A percentile compares a stretch with the other conserved stretches of the same genome.
phyloP scores from a whole-genome alignment of 1,140 invertebrate genomes.

The Drosophila subpulchrella region DNA sequence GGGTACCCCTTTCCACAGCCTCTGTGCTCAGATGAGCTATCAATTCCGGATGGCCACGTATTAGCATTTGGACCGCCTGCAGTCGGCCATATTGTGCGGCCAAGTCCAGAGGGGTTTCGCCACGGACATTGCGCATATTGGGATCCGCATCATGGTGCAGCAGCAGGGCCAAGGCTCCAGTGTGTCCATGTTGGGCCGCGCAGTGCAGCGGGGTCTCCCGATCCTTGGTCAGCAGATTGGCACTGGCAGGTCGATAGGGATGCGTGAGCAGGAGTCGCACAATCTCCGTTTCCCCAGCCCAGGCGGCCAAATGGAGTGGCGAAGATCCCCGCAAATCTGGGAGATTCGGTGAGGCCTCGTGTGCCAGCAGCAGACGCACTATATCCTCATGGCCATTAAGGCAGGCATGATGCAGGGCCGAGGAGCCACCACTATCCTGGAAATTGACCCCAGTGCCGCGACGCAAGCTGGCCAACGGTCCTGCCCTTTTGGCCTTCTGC shows the following conservation, averaged over 20 bases:
- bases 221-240: slow-evolving; percentile 95
- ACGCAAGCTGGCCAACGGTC: slow-evolving; percentile 95
- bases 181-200: slow-evolving; percentile 97
- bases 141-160: slow-evolving; percentile 95
- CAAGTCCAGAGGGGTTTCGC: slow-evolving; percentile 96
- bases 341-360: slow-evolving; percentile 95
- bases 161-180: slow-evolving; percentile 93
- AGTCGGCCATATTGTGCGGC: slow-evolving; percentile 95
- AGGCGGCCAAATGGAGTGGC: slow-evolving; percentile 94
- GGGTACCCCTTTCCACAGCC: slow-evolving; percentile 52
- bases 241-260: slow-evolving; percentile 90
- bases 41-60: slow-evolving; percentile 92
- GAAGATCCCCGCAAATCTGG: slow-evolving; percentile 93
- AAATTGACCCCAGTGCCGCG: slow-evolving; percentile 95
- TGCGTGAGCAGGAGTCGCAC: slow-evolving; percentile 91
- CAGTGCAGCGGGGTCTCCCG: slow-evolving; percentile 97
- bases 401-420: slow-evolving; percentile 96
- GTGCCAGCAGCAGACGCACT: slow-evolving; percentile 92
- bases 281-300: slow-evolving; percentile 94
- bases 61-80: slow-evolving; percentile 94
- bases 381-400: slow-evolving; percentile 98
- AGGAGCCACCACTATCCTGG: slow-evolving; percentile 97
- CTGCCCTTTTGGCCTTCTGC: slow-evolving; percentile 95
- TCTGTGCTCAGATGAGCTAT: slow-evolving; percentile 88
- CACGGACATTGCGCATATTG: slow-evolving; percentile 93